Conservation (phyloP, 2,113 vertebrate genomes). For the Camelus dromedarius region DNA sequence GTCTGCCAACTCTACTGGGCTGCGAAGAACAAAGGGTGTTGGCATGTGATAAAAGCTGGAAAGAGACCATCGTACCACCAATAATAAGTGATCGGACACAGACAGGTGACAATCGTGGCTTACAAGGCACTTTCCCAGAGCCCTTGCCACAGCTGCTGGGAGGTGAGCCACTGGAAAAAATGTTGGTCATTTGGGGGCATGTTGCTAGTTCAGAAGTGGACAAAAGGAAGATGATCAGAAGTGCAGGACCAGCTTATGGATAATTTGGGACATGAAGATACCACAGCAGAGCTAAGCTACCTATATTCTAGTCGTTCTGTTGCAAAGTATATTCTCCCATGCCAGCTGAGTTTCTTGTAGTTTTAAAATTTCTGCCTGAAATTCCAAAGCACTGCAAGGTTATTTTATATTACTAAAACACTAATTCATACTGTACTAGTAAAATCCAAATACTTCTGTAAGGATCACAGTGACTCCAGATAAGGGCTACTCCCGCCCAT, state of each 20-base stretch:
- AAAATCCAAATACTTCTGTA: not conserved
- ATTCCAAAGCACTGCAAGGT: not conserved
- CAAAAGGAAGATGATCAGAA: not conserved
- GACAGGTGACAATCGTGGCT: not conserved
- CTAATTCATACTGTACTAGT: not conserved
- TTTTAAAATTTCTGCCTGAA: not conserved
- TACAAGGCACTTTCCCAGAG: not conserved
- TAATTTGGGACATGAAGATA: accelerated
- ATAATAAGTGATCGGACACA: not conserved
- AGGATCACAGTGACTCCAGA: not conserved
- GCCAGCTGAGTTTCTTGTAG: not conserved
- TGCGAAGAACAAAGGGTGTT: not conserved
- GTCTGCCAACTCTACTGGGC: not conserved
- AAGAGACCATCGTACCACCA: not conserved
- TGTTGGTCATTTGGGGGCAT: not conserved
- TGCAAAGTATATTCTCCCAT: not conserved
- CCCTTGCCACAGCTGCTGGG: not conserved
- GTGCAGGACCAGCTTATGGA: not conserved
- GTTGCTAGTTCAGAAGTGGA: not conserved
- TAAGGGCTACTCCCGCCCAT: not conserved
- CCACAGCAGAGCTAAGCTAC: not conserved
- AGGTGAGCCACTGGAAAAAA: not conserved
- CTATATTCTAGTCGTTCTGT: not conserved
- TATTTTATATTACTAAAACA: not conserved
- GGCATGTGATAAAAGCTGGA: not conserved